phyloP scores from a whole-genome alignment of 2,113 vertebrate species.

The Mastomys natalensis region DNA sequence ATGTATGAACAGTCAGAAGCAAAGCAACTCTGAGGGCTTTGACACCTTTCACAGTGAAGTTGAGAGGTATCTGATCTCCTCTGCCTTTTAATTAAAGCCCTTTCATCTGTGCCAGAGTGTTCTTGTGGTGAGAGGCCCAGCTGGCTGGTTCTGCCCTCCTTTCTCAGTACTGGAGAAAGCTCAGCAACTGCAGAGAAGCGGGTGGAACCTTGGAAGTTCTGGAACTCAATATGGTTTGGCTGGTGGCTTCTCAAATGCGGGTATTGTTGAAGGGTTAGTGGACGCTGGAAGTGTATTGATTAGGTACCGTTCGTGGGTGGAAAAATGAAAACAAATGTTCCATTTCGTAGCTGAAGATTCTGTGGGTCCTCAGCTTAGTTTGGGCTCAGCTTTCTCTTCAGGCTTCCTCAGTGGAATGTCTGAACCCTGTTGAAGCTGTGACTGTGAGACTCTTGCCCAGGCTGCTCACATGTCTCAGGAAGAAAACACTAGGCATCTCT shows the following conservation, averaged over 20 bases:
- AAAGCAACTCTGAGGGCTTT: conserved; percentile 83
- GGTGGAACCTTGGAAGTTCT: conserved; percentile 29
- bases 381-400: not conserved
- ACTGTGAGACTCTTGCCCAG: not conserved
- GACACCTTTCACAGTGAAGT: conserved; percentile 74
- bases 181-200: conserved; percentile 6
- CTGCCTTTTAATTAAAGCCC: conserved; percentile 77
- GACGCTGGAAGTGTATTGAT: not conserved
- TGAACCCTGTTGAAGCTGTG: not conserved
- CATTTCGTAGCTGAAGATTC: conserved; percentile 16
- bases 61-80: conserved; percentile 65
- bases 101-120: conserved; percentile 61
- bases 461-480: not conserved
- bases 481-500: not conserved
- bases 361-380: not conserved
- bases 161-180: conserved; percentile 56
- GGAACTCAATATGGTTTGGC: not conserved
- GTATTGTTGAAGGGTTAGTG: not conserved
- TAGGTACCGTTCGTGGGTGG: not conserved
- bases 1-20: conserved; percentile 82
- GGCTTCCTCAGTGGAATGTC: not conserved
- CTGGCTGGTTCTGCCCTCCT: conserved; percentile 45
- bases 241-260: not conserved
- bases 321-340: not conserved
- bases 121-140: conserved; percentile 18